Evolutionary conservation across 2,888 invertebrate species (phyloP).

Genomic region (Idaea biselata): DNA sequence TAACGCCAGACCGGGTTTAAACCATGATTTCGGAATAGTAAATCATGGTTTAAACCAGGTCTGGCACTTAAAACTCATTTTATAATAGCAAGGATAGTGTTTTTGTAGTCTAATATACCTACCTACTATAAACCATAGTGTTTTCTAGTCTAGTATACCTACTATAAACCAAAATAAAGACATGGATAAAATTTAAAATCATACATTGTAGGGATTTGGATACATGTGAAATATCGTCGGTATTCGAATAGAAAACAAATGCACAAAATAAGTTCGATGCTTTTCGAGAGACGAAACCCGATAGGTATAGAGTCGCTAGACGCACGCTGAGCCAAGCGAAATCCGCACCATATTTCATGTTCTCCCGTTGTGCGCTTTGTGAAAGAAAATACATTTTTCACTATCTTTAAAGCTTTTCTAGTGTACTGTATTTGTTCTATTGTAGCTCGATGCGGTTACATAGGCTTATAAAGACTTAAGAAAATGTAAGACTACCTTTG

Average conservation of each 20-base stretch:
- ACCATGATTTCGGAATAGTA: no score
- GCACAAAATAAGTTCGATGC: constrained; percentile 65
- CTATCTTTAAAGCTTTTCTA: constrained; percentile 65
- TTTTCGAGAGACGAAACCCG: constrained; percentile 68
- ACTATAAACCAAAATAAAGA: background rate
- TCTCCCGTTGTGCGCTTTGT: constrained; percentile 75
- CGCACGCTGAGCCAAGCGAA: constrained; percentile 71
- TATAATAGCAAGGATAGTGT: no score
- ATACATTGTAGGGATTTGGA: constrained; percentile 33
- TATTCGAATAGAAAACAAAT: constrained; percentile 61
- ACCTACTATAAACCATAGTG: no score
- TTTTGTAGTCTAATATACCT: no score
- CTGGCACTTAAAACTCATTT: no score
- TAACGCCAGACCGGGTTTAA: no score
- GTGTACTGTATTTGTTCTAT: constrained; percentile 54
- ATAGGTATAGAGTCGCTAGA: constrained; percentile 62
- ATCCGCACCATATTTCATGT: constrained; percentile 78
- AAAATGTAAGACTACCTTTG: background rate
- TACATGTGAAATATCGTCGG: constrained; percentile 43
- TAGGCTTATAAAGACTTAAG: background rate
- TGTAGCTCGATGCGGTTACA: constrained; percentile 33
- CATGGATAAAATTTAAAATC: constrained; percentile 25
- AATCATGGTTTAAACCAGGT: no score
- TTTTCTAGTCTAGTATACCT: background rate
- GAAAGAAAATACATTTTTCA: constrained; percentile 79